These are phyloP conservation scores for Numida meleagris DNA, from an alignment of 2,113 vertebrate species.

Conservation along the genomic window DNA sequence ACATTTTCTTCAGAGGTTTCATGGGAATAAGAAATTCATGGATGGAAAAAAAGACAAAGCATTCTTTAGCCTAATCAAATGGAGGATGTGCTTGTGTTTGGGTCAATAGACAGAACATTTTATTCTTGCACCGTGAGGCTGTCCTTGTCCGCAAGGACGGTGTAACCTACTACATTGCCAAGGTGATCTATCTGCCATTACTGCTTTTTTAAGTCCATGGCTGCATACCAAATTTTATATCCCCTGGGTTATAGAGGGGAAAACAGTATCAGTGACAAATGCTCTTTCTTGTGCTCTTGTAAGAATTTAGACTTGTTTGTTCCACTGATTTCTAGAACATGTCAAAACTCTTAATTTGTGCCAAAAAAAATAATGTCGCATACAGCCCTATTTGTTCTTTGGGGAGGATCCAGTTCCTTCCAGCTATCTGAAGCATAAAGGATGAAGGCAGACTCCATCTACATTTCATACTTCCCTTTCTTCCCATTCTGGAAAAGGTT, in stretches of 20 bases:
- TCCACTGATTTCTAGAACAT: background rate
- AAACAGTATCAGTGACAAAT: background rate
- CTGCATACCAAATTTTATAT: background rate
- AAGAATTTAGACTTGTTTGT: background rate
- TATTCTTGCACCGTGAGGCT: constrained; percentile 22
- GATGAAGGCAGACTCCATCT: background rate
- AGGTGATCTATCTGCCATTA: background rate
- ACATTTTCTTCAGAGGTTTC: background rate
- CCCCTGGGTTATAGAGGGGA: background rate
- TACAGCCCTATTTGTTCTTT: background rate
- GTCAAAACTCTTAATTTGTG: background rate
- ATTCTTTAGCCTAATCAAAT: background rate
- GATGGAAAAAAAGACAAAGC: background rate
- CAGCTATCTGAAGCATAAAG: background rate
- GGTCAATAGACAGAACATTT: background rate
- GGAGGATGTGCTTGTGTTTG: rapidly evolving
- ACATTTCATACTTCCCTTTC: background rate
- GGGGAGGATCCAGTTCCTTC: background rate
- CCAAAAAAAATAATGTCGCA: background rate
- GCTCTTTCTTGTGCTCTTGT: background rate
- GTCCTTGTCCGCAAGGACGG: constrained; percentile 52
- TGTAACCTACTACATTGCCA: background rate
- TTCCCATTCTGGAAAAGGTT: background rate
- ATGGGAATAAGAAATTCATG: background rate
- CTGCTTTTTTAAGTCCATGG: background rate